Base-by-base conservation (phyloP, 1,140 invertebrate species). In the Andricus grossulariae region DNA sequence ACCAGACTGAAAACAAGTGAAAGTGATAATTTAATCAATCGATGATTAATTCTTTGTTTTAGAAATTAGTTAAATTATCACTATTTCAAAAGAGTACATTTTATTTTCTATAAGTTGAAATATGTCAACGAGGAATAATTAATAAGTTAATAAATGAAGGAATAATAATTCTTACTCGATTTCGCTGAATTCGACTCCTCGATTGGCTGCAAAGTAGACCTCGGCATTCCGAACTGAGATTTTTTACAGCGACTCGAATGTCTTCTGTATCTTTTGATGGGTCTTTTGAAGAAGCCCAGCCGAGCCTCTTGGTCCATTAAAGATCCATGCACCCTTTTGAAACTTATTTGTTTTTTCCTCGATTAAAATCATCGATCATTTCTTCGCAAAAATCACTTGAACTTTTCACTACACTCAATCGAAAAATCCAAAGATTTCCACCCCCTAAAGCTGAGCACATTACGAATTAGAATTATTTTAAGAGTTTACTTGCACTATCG, bases 181-280 rank as follows among this genome's bases (percentile, higher is more conserved):
- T 88, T 90, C 11, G 83, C 82, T 1, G 87, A 84, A 25, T 84
- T 86, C 5, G 84, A 86, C 80, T 90, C 89, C 79, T 88, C 88
- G 72, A 90, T 90, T 5, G 89, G 89, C 72, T 89, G 89, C 4
- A 87, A 74, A 0, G 72, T 74, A 1, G 79, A 82, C 80, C 78
- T 76, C 72, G 85, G 84, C 85, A 86, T 86, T 75, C 77, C 83
- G 16, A 50, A 21, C 13, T 51, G 12, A 11, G 71, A 45, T 50
- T 52, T 74, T 16, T 72, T 74, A 50, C 70, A 76, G 51, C 76
- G 78, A 72, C 74, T 81, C 39, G 74, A 74, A 60, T 78, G 78
- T 49, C 78, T 74, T 74, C 76, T 74, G 80, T 81, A 77, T 72
- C 72, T 78, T 54, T 74, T 81, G 3, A 66, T 84, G 81, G 75